Percentiles rank a stretch among this genome's conserved stretches.
These are phyloP conservation scores for Antrozous pallidus DNA, from an alignment of 2,797 vertebrate genomes.

Conservation along the genomic window DNA sequence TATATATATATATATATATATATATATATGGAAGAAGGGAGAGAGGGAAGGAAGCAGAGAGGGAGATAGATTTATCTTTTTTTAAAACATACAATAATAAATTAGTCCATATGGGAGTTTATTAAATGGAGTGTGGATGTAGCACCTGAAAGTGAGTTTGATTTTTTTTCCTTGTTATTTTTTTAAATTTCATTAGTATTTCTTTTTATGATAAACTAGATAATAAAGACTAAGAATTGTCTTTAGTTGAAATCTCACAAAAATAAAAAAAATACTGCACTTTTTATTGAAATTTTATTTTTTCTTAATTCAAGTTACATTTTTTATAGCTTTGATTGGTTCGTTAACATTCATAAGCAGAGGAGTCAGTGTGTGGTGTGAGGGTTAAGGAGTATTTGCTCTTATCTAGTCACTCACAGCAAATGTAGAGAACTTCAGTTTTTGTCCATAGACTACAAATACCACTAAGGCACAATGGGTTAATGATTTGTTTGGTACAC, in stretches of 20 bases:
- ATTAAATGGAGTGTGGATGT: neutral
- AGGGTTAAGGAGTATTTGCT: neutral
- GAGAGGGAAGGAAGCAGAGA: too few relatives aligned
- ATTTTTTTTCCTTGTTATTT: neutral
- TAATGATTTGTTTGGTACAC: neutral
- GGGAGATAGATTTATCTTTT: too few relatives aligned
- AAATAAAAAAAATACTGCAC: neutral
- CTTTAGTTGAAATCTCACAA: neutral
- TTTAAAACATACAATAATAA: too few relatives aligned
- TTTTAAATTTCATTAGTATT: neutral
- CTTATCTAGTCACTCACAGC: neutral
- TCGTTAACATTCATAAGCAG: neutral
- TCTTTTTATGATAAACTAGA: neutral
- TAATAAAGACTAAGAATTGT: neutral
- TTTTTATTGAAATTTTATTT: neutral
- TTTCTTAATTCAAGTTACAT: neutral
- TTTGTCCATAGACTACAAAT: neutral
- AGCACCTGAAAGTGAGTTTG: neutral
- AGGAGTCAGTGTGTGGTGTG: neutral
- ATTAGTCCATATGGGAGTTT: neutral
- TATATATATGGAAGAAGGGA: too few relatives aligned
- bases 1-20: too few relatives aligned
- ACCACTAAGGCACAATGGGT: accelerated
- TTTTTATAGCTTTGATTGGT: neutral
- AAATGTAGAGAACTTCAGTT: neutral